Conservation (phyloP, 1,140 invertebrate species). For the Triops longicaudatus region DNA sequence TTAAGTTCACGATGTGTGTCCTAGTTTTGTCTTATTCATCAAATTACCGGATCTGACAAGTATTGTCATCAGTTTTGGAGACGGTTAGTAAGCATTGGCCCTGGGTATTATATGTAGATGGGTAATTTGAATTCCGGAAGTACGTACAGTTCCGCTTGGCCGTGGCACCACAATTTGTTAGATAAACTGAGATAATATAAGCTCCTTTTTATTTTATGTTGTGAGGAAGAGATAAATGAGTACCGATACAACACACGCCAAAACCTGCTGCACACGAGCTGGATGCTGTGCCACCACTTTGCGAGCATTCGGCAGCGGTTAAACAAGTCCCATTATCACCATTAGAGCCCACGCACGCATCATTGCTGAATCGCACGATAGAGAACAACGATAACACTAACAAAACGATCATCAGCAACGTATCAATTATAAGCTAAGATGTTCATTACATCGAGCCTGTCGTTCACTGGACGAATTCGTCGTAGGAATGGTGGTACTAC, state of each 20-base stretch:
- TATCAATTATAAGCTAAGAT: background rate
- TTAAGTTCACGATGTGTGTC: background rate
- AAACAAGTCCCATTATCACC: constrained; percentile 57
- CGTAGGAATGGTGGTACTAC: background rate
- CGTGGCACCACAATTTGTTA: constrained; percentile 48
- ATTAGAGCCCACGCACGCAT: constrained; percentile 46
- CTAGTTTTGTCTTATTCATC: background rate
- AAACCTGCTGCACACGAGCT: constrained; percentile 67
- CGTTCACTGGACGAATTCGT: background rate
- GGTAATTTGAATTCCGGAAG: constrained; percentile 51
- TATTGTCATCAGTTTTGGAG: constrained; percentile 59
- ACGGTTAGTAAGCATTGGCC: constrained; percentile 74
- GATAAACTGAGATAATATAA: constrained; percentile 37
- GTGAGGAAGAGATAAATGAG: background rate
- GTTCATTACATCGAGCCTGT: background rate
- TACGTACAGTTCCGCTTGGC: constrained; percentile 47
- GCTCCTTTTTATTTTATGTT: background rate
- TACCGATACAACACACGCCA: constrained; percentile 47
- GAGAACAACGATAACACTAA: constrained; percentile 57
- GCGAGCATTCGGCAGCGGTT: constrained; percentile 38
- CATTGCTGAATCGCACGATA: constrained; percentile 60
- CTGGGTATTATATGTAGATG: constrained; percentile 55
- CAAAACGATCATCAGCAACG: background rate
- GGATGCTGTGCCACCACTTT: constrained; percentile 41
- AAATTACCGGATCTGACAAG: constrained; percentile 69